Percentiles rank a stretch among this genome's conserved stretches.
These are phyloP conservation scores for Pogonomyrmex barbatus DNA, from an alignment of 1,140 invertebrate genomes.

Conservation along the genomic window DNA sequence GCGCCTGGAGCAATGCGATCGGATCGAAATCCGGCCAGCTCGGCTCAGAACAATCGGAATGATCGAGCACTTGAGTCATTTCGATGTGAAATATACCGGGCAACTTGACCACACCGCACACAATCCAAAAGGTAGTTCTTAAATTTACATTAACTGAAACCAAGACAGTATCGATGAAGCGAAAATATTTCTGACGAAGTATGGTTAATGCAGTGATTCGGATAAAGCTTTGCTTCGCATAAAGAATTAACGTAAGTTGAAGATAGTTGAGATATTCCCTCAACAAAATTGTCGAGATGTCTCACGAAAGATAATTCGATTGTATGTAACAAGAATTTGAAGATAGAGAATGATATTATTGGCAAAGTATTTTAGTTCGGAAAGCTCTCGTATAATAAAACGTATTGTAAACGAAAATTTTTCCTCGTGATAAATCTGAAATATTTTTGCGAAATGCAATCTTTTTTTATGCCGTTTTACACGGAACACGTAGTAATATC, in stretches of 20 bases:
- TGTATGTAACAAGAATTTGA: not conserved
- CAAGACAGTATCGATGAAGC: not conserved
- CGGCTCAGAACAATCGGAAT: conserved; percentile 51
- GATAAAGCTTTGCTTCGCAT: not conserved
- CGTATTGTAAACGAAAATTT: not conserved
- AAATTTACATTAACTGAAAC: conserved; percentile 37
- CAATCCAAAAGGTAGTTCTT: conserved; percentile 25
- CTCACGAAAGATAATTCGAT: not conserved
- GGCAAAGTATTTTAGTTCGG: not conserved
- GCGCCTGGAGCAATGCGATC: conserved; percentile 56
- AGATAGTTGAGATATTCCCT: not conserved
- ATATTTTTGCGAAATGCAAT: not conserved
- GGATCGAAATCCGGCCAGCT: conserved; percentile 57
- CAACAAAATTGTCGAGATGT: not conserved
- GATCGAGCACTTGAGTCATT: conserved; percentile 49
- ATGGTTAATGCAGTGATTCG: not conserved
- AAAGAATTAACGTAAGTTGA: not conserved
- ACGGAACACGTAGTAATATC: no score
- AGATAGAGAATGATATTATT: not conserved
- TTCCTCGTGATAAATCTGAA: not conserved
- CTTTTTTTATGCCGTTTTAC: no score
- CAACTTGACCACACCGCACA: conserved; percentile 19
- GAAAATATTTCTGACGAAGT: not conserved
- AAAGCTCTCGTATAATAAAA: not conserved
- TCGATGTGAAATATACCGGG: conserved; percentile 39